phyloP scores from a whole-genome alignment of 2,113 vertebrate species.

The Charadrius vociferus region DNA sequence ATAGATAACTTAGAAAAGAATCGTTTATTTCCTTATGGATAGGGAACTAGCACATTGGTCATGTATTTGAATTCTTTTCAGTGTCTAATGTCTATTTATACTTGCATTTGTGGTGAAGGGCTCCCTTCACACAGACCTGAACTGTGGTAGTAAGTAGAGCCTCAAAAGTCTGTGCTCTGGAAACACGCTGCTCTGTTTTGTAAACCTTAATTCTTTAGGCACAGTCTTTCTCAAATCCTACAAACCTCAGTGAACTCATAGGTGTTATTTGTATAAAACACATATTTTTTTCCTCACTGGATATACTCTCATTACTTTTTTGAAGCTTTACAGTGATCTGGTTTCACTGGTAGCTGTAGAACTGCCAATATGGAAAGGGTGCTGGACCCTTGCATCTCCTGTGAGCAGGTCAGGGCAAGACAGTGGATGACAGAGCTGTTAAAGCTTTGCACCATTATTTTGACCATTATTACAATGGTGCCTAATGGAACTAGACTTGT shows the following conservation, averaged over 20 bases:
- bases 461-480: not conserved
- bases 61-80: not conserved
- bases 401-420: rapidly evolving
- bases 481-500: not conserved
- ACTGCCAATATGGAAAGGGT: not conserved
- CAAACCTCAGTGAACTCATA: not conserved
- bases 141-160: not conserved
- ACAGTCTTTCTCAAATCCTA: not conserved
- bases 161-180: not conserved
- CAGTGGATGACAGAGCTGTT: not conserved
- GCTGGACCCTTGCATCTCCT: not conserved
- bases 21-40: not conserved
- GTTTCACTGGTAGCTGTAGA: not conserved
- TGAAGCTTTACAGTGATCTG: not conserved
- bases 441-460: not conserved
- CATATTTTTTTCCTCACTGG: not conserved
- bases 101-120: not conserved
- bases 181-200: not conserved
- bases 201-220: not conserved
- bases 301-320: not conserved
- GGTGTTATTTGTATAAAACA: not conserved
- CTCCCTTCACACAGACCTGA: not conserved
- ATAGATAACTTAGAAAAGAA: not conserved
- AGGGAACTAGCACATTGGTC: not conserved
- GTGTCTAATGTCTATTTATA: not conserved